These are phyloP conservation scores for Periophthalmodon schlosseri DNA, from an alignment of 2,113 vertebrate species.

Conservation along the genomic window DNA sequence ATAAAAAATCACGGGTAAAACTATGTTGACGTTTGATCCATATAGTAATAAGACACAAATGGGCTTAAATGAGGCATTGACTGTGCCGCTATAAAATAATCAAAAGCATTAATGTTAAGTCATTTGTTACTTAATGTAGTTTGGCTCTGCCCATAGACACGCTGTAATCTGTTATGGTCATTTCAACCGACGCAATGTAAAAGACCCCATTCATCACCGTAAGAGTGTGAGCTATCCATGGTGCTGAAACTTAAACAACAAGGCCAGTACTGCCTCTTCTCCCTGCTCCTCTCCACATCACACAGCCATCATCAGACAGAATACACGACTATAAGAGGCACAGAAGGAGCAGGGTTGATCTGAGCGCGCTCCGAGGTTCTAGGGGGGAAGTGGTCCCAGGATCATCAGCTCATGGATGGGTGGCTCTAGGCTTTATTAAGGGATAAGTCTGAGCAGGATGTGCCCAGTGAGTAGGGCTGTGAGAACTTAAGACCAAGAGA, in stretches of 20 bases:
- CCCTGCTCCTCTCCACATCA: background rate
- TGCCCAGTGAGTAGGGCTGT: background rate
- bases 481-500: constrained; percentile 1
- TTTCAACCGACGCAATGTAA: constrained; percentile 8
- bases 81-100: constrained; percentile 7
- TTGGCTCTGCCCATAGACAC: background rate
- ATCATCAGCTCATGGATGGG: constrained; percentile 46
- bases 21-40: background rate
- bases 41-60: constrained; percentile 24
- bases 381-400: constrained; percentile 45
- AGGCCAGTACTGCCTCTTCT: constrained; percentile 1
- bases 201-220: constrained; percentile 1
- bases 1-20: background rate
- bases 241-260: constrained; percentile 53
- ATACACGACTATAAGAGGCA: constrained; percentile 13
- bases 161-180: constrained; percentile 14
- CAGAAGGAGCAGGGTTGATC: constrained; percentile 35
- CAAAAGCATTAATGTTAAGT: background rate
- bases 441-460: background rate
- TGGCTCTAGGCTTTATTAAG: constrained; percentile 37
- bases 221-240: constrained; percentile 41
- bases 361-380: constrained; percentile 43
- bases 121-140: constrained; percentile 10
- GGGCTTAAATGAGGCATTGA: constrained; percentile 17
- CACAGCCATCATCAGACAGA: constrained; percentile 9